Base-by-base conservation (phyloP, 2,797 vertebrate genomes). In the Acanthurus leucopareius region DNA sequence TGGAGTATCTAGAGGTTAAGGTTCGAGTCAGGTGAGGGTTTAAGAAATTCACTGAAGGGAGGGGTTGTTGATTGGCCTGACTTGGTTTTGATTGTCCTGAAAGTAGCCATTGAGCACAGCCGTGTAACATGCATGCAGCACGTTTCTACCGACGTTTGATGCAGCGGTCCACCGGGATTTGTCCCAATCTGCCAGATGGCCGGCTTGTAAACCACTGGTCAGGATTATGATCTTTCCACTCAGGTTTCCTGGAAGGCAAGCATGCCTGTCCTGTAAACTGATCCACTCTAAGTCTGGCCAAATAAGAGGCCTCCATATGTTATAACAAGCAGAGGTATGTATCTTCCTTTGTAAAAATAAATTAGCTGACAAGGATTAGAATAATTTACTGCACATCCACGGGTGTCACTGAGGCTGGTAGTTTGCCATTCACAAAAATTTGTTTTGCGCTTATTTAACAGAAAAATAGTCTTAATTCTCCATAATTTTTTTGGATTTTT, bases 141-240 rank as follows among this genome's bases (percentile, higher is more conserved):
- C 40, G 40, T 25, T 25, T 40, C 40, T 40, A 3, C 40, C 8
- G 1, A 8, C 8, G 8, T 40, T 40, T 40, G 40, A 40, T 40
- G 40, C 40, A 40, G 40, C 40, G 4, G 40, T 8, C 40, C 40
- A 40, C 3, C 10, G 40, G 40, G 40, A 40, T 40, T 40, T 40
- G 40, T 40, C 40, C 40, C 40, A 40, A 40, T 40, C 40, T 40
- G 40, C 40, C 40, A 40, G 40, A 40, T 40, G 40, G 40, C 40
- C 3, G 40, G 10, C 40, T 8, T 8, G 40, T 40, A 40, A 40
- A 40, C 40, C 40, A 40, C 40, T 40, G 61, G 69, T 54, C 49
- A 77, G 80, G 82, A 78, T 86, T 85, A 83, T 47, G n/a, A 69
- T 62, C 17, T 13, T 16, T 57, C 45, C 53, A 42, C 56, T 81